These are phyloP conservation scores for Acleris holmiana DNA, from an alignment of 2,888 invertebrate species.

Conservation along the genomic window DNA sequence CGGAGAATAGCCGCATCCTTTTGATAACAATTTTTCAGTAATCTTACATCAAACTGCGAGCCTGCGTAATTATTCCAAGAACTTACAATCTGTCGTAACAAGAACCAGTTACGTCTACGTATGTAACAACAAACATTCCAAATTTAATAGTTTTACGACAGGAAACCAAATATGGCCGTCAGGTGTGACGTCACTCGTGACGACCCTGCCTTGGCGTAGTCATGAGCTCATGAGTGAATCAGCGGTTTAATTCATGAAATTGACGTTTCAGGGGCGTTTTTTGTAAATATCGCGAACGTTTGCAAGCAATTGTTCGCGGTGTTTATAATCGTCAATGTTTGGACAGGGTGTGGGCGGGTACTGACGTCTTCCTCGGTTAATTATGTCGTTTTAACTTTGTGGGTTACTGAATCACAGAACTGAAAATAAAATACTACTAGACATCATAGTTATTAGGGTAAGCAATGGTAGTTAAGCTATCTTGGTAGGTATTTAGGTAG, in stretches of 20 bases:
- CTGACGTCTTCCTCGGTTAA: constrained; percentile 7
- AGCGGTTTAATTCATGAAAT: constrained; percentile 8
- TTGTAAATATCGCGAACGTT: constrained; percentile 1
- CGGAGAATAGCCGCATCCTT: too few relatives aligned
- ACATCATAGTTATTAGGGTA: too few relatives aligned
- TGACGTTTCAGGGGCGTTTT: constrained; percentile 5
- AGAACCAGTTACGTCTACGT: constrained; percentile 9
- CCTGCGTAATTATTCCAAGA: constrained; percentile 6
- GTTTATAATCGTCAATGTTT: background rate
- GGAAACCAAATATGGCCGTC: constrained; percentile 1
- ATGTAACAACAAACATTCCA: constrained; percentile 5
- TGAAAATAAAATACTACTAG: too few relatives aligned
- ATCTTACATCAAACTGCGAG: background rate
- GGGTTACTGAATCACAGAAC: too few relatives aligned
- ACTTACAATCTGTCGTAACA: background rate
- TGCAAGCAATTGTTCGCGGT: background rate
- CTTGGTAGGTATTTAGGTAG: too few relatives aligned
- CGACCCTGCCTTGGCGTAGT: constrained; percentile 4
- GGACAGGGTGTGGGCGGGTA: background rate
- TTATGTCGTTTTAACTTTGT: background rate
- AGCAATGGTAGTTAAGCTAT: too few relatives aligned
- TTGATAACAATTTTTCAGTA: background rate
- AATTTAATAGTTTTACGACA: background rate
- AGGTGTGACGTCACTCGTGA: background rate
- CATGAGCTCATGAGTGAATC: constrained; percentile 11